Conservation (phyloP, 2,888 invertebrate species). For the Exocentrus adspersus region DNA sequence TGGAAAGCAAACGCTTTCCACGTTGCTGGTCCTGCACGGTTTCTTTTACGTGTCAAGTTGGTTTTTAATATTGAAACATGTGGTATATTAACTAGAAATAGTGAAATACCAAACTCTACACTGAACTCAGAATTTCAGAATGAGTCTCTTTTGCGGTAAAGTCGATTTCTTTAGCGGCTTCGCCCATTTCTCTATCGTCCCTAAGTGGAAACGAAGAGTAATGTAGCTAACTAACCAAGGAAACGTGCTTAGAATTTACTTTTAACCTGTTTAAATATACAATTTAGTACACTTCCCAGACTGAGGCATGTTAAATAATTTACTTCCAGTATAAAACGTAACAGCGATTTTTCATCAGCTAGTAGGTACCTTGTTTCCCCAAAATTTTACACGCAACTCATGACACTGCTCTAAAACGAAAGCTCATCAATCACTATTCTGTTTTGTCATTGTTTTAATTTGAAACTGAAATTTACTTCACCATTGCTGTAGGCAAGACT, state of each 20-base stretch:
- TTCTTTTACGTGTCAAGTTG: conserved; percentile 5
- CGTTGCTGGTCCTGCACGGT: not conserved
- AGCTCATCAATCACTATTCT: not conserved
- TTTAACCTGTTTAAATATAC: conserved; percentile 46
- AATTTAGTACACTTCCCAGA: conserved; percentile 34
- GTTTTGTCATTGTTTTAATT: not conserved
- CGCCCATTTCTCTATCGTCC: conserved; percentile 32
- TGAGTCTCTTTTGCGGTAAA: too few relatives aligned
- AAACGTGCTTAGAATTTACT: conserved; percentile 48
- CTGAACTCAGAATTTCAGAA: too few relatives aligned
- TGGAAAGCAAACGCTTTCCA: conserved; percentile 9
- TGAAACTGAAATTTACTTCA: not conserved
- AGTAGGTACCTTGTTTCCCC: not conserved
- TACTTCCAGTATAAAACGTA: not conserved
- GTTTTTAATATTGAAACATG: conserved; percentile 10
- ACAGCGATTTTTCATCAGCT: not conserved
- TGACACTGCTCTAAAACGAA: not conserved
- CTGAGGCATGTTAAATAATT: conserved; percentile 8
- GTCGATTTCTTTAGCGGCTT: not conserved
- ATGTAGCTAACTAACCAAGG: conserved; percentile 51
- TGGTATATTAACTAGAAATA: not conserved
- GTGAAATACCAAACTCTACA: too few relatives aligned
- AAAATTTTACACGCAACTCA: not conserved
- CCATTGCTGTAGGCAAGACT: too few relatives aligned
- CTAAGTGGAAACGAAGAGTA: conserved; percentile 40